Evolutionary conservation across 1,140 invertebrate genomes (phyloP).

Genomic region (Coptotermes formosanus): DNA sequence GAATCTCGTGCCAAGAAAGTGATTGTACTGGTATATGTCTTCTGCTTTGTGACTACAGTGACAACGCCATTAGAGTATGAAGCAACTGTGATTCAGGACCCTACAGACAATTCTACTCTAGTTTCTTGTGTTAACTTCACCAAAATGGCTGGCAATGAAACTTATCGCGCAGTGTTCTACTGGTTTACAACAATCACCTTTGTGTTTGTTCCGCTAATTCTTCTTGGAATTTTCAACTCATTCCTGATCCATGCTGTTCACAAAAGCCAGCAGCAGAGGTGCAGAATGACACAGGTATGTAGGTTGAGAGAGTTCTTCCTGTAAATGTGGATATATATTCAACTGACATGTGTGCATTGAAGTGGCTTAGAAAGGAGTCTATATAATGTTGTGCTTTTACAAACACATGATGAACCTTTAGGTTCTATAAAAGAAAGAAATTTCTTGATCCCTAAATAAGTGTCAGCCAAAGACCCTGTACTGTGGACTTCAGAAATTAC

Average conservation of each 20-base stretch:
- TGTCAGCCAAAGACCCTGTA: too few relatives aligned
- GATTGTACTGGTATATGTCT: constrained; percentile 58
- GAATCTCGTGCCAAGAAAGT: constrained; percentile 59
- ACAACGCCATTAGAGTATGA: constrained; percentile 65
- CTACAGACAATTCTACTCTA: constrained; percentile 38
- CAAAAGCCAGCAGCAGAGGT: constrained; percentile 53
- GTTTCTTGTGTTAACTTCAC: neutral
- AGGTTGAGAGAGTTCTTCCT: too few relatives aligned
- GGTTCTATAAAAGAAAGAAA: too few relatives aligned
- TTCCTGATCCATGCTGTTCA: constrained; percentile 67
- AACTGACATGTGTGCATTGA: too few relatives aligned
- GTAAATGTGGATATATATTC: too few relatives aligned
- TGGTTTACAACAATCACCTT: constrained; percentile 66
- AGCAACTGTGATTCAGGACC: constrained; percentile 26
- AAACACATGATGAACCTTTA: too few relatives aligned
- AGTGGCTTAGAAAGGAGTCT: too few relatives aligned
- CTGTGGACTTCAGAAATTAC: too few relatives aligned
- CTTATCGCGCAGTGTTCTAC: constrained; percentile 63
- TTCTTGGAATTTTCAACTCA: constrained; percentile 71
- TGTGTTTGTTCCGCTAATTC: constrained; percentile 62
- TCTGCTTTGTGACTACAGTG: constrained; percentile 63
- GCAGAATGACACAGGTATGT: constrained; percentile 55
- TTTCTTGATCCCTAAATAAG: too few relatives aligned
- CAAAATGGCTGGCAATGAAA: constrained; percentile 52
- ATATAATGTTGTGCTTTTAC: too few relatives aligned